These are phyloP conservation scores for Ochropacha duplaris DNA, from an alignment of 2,888 invertebrate genomes.

Conservation along the genomic window DNA sequence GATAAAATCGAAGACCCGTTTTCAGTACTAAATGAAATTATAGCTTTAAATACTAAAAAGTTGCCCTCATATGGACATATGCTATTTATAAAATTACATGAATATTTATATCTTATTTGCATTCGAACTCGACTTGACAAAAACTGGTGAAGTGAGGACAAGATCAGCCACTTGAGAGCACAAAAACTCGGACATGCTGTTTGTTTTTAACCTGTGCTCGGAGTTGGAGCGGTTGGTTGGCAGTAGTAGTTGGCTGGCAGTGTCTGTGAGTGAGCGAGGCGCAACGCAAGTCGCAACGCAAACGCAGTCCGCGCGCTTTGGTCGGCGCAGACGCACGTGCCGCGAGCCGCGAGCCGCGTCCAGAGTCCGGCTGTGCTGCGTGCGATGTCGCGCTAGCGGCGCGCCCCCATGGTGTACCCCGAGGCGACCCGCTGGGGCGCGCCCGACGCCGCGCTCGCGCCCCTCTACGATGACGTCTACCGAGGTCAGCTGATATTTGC, in stretches of 20 bases:
- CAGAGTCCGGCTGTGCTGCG: conserved; percentile 6
- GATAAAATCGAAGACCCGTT: not conserved
- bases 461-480: conserved; percentile 86
- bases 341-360: conserved; percentile 31
- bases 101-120: not conserved
- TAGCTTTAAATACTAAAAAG: not conserved
- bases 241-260: conserved; percentile 1
- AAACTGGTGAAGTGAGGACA: conserved; percentile 20
- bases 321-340: conserved; percentile 70
- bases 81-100: not conserved
- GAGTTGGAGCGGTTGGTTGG: conserved; percentile 18
- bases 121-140: not conserved
- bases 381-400: conserved; percentile 66
- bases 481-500: conserved; percentile 81
- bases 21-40: too few species aligned
- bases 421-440: conserved; percentile 84
- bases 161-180: conserved; percentile 15
- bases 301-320: conserved; percentile 69
- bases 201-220: conserved; percentile 28
- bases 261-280: conserved; percentile 13
- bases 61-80: not conserved
- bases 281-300: conserved; percentile 6
- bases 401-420: conserved; percentile 84
- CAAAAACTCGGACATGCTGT: conserved; percentile 33
- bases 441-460: conserved; percentile 84